Evolutionary conservation across 1,140 invertebrate genomes (phyloP).

Genomic region (Drosophila insularis): DNA sequence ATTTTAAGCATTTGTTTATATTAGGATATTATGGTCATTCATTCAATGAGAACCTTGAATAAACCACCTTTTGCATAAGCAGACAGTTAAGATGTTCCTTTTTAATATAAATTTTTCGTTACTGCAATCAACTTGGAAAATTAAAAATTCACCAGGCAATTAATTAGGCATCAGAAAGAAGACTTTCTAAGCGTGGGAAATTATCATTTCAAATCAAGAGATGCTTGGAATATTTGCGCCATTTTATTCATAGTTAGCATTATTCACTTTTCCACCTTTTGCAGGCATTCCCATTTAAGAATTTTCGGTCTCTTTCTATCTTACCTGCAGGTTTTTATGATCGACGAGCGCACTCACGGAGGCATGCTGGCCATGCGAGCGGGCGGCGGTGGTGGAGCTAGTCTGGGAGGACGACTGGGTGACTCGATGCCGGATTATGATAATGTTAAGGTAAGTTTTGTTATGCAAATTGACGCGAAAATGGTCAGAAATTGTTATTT

Average conservation of each 20-base stretch:
- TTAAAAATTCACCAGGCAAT: conserved; percentile 13
- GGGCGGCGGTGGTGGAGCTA: conserved; percentile 60
- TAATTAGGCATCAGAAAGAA: conserved; percentile 6
- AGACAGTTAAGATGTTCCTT: neutral
- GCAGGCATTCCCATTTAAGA: neutral
- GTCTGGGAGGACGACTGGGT: conserved; percentile 73
- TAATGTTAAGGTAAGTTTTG: conserved; percentile 84
- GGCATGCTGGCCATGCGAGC: conserved; percentile 73
- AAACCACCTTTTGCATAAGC: too few relatives aligned
- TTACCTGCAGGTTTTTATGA: conserved; percentile 76
- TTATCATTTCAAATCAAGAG: conserved; percentile 11
- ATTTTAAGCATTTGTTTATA: too few relatives aligned
- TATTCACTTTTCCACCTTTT: neutral
- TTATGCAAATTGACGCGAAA: conserved; percentile 65
- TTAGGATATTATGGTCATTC: too few relatives aligned
- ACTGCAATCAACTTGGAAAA: conserved; percentile 10
- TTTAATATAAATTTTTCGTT: neutral
- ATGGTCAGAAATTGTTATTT: conserved; percentile 51
- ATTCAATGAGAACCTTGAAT: too few relatives aligned
- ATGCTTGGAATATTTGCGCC: too few relatives aligned
- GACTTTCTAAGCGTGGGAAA: neutral
- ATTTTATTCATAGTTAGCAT: conserved; percentile 2
- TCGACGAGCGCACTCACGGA: conserved; percentile 80
- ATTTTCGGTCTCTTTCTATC: neutral
- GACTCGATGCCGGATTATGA: conserved; percentile 84